These are phyloP conservation scores for Cetonia aurata DNA, from an alignment of 2,888 invertebrate genomes.

Conservation along the genomic window DNA sequence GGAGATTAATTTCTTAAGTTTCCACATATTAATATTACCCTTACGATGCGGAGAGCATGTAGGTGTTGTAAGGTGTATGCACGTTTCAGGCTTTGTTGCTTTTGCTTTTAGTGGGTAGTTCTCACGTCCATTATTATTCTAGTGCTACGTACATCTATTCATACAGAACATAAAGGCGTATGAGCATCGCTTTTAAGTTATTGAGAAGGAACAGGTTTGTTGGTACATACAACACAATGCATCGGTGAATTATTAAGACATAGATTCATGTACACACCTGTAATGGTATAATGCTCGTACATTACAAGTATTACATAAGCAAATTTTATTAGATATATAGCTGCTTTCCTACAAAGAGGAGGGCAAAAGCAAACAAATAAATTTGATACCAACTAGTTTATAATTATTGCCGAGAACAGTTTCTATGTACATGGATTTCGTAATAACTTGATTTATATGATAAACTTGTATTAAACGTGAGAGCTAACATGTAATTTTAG, in stretches of 20 bases:
- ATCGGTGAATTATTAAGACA: constrained; percentile 19
- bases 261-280: constrained; percentile 3
- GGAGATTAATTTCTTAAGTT: too few relatives aligned
- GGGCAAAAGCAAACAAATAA: too few relatives aligned
- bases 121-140: constrained; percentile 16
- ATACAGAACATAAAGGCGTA: constrained; percentile 2
- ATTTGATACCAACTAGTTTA: not conserved
- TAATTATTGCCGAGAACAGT: constrained; percentile 5
- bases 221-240: constrained; percentile 6
- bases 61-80: not conserved
- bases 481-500: too few relatives aligned
- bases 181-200: constrained; percentile 13
- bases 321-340: constrained; percentile 7
- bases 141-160: not conserved
- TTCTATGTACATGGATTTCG: not conserved
- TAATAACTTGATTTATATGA: constrained; percentile 3
- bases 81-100: not conserved
- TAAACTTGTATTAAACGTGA: too few relatives aligned
- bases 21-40: too few relatives aligned
- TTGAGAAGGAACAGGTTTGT: constrained; percentile 25
- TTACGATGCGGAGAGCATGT: not conserved
- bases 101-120: constrained; percentile 2
- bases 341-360: not conserved
- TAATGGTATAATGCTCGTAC: not conserved
- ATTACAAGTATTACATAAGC: not conserved